A percentile compares a stretch with the other conserved stretches of the same genome.
Conservation (phyloP, 2,113 vertebrate species). For the Regulus satrapa region DNA sequence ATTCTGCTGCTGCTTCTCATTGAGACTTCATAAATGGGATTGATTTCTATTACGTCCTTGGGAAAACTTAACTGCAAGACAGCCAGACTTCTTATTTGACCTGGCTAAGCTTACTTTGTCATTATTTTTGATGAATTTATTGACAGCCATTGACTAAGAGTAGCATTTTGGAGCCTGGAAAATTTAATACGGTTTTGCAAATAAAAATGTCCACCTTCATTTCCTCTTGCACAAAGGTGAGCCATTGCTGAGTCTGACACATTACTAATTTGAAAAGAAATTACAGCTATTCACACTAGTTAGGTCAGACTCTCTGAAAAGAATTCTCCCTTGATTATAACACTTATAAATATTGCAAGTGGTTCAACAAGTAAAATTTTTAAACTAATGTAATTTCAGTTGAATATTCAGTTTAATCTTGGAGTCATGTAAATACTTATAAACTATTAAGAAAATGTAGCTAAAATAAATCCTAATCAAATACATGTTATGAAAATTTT, state of each 20-base stretch:
- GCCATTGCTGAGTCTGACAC: background rate
- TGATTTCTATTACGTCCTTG: background rate
- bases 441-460: background rate
- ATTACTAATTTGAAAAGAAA: background rate
- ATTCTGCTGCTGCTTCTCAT: background rate
- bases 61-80: background rate
- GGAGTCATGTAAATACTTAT: accelerated
- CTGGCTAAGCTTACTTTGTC: background rate
- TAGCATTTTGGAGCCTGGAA: background rate
- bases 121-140: background rate
- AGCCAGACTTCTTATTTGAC: background rate
- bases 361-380: background rate
- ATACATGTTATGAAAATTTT: background rate
- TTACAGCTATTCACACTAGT: background rate
- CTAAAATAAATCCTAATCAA: background rate
- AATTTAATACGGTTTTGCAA: background rate
- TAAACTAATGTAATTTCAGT: background rate
- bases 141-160: background rate
- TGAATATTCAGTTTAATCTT: background rate
- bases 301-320: background rate
- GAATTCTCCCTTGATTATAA: background rate
- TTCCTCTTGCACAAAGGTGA: background rate
- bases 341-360: background rate
- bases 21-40: background rate
- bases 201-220: background rate